phyloP scores from a whole-genome alignment of 2,797 vertebrate genomes.

The Sebastes iracundus region DNA sequence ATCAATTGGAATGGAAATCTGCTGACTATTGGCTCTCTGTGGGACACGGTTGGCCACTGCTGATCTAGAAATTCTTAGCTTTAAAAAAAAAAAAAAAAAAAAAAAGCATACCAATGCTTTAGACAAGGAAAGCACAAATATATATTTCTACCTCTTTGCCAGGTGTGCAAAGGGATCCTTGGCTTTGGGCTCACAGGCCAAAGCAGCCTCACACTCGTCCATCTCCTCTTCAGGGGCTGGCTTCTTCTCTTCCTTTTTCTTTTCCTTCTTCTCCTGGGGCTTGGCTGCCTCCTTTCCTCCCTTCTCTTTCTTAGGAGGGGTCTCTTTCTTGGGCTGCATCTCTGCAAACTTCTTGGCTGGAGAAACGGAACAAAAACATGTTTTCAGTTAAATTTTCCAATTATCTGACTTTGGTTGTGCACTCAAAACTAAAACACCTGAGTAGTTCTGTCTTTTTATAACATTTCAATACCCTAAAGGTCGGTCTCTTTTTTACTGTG shows the following conservation, averaged over 20 bases:
- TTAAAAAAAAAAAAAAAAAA: too few relatives aligned
- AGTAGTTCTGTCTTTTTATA: background rate
- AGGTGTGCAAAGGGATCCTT: constrained; percentile 93
- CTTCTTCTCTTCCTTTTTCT: constrained; percentile 90
- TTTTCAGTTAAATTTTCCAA: constrained; percentile 22
- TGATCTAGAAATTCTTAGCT: fast-evolving
- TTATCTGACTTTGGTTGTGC: background rate
- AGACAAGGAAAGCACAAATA: background rate
- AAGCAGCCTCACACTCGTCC: constrained; percentile 90
- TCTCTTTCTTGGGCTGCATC: constrained; percentile 91
- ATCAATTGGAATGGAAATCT: background rate
- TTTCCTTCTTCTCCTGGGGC: constrained; percentile 87
- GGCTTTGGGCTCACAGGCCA: constrained; percentile 91
- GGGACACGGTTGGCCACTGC: background rate
- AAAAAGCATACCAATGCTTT: too few relatives aligned
- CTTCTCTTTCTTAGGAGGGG: constrained; percentile 90
- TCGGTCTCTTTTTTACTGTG: constrained; percentile 10
- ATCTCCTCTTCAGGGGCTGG: constrained; percentile 86
- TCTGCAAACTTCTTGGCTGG: constrained; percentile 93
- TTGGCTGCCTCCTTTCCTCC: constrained; percentile 82
- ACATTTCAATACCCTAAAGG: background rate
- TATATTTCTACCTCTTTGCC: constrained; percentile 86
- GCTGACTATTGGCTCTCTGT: background rate
- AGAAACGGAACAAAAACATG: constrained; percentile 9
- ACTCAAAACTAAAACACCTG: background rate